Percentiles rank a stretch among this genome's conserved stretches.
These are phyloP conservation scores for Channa striata DNA, from an alignment of 2,797 vertebrate genomes.

Conservation along the genomic window DNA sequence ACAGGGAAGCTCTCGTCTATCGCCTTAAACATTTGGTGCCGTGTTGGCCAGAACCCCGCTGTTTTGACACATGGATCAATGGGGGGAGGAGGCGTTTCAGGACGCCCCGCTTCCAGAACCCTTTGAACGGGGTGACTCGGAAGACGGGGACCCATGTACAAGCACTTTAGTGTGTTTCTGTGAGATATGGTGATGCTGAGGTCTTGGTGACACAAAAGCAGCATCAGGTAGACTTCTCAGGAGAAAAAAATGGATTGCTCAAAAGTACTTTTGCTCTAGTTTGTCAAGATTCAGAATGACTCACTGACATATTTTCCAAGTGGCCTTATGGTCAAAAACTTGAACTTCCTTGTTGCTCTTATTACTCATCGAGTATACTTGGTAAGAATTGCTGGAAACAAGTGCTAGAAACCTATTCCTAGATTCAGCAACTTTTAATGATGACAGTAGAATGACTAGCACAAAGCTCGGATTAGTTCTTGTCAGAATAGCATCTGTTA, in stretches of 20 bases:
- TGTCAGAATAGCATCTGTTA: not conserved
- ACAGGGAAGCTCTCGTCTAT: not conserved
- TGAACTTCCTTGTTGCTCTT: not conserved
- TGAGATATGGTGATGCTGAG: slow-evolving; percentile 5
- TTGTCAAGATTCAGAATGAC: not conserved
- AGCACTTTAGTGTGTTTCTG: not conserved
- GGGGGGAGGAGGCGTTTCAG: slow-evolving; percentile 47
- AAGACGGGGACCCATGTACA: too few relatives aligned
- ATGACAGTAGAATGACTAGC: not conserved
- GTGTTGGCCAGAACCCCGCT: slow-evolving; percentile 40
- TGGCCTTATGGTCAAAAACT: not conserved
- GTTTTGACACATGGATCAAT: slow-evolving; percentile 70
- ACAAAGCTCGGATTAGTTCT: not conserved
- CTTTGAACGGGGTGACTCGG: not conserved
- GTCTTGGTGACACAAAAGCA: not conserved
- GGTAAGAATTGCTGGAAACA: not conserved
- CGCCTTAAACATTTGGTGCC: slow-evolving; percentile 45
- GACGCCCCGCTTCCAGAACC: slow-evolving; percentile 26
- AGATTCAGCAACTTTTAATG: not conserved
- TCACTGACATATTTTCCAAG: slow-evolving; percentile 7
- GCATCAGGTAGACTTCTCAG: not conserved
- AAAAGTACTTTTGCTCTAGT: not conserved
- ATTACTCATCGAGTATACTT: not conserved
- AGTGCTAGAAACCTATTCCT: not conserved
- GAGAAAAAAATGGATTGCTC: not conserved